Evolutionary conservation across 2,113 vertebrate genomes (phyloP), one percentile per base, ranked within the genome.

Genomic region (Ammospiza nelsoni): DNA sequence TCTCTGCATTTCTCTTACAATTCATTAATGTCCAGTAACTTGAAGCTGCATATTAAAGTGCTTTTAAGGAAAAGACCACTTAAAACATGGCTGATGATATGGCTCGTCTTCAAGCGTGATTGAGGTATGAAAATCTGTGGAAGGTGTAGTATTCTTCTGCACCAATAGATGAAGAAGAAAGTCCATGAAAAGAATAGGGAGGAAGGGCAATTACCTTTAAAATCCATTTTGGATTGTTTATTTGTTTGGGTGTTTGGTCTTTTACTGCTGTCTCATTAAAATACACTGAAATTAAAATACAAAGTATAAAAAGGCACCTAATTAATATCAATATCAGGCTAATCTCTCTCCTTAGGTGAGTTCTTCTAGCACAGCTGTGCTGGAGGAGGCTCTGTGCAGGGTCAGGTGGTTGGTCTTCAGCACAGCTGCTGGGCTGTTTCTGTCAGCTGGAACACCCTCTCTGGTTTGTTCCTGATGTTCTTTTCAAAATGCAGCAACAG

Each of bases 401-500:
- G 41, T 87, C 48, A 94, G 88, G 41, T 39, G 21, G 5, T 16
- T 91, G 84, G 77, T 90, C 27, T 20, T 88, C 89, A 92, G 66
- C 68, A 57, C 59, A 96, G 91, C 77, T 87, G 72, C 62, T 78
- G 37, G 21, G 71, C 14, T 49, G 15, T 92, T 84, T 46, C 78
- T 12, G 1, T 95, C 92, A 97, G 87, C 75, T 91, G 54, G 8
- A 54, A 25, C 12, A 12, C 65, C 82, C 66, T 94, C 84, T 61
- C 20, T 4, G 31, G 12, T 91, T 84, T 80, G 31, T 54, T 93
- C 74, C 86, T 71, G 65, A 23, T 54, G 76, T 43, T 97, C 92
- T 96, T 96, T 95, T 96, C 87, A 95, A 97, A 97, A 91, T 74
- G 89, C 83, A 95, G 69, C 6, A 5, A 84, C 7, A 68, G 90